Base-by-base conservation (phyloP, 1,140 invertebrate species). In the Himalopsyche phryganea region DNA sequence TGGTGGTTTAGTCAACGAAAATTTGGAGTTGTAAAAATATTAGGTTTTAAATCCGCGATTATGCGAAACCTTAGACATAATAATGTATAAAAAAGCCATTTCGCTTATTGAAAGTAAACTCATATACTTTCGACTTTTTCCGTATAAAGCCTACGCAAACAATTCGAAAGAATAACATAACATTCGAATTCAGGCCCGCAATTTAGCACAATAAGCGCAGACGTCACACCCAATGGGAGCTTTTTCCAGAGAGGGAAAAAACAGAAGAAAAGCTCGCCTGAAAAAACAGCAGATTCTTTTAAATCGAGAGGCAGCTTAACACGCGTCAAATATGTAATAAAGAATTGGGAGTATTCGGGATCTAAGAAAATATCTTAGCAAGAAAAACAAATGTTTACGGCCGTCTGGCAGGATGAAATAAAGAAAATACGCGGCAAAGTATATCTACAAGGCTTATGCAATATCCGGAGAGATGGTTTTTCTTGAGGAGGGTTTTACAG, bases 401-500 rank as follows among this genome's bases (percentile, higher is more conserved):
- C 32, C 55, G 56, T 55, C 52, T 45, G 50, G 56, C 28, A 19
- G 14, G 40, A 51, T 40, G 42, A 46, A 58, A 47, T 62, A 58
- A 58, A 55, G 56, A 50, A 63, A 58, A 58, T 40, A 38, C 47
- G 50, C 6, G 50, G 60, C 17, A 63, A 57, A 62, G 52, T 50
- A 58, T 55, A 51, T 58, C 57, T 49, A 50, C 36, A 41, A 48
- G 55, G 61, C 61, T 63, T 63, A 58, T 63, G 61, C 61, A 63
- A 63, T 63, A 63, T 63, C 55, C 51, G 42, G 41, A 49, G 35
- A n/a, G 44, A 35, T 38, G 56, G 61, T 28, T 63, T 59, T 53
- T 53, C 61, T 59, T 59, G 61, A 63, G 56, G 57, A 59, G 61
- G 61, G 61, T 63, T 63, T 52, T 60, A 63, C 61, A 63, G 53